phyloP scores from a whole-genome alignment of 2,888 invertebrate species.

The Ophioninae sp. region DNA sequence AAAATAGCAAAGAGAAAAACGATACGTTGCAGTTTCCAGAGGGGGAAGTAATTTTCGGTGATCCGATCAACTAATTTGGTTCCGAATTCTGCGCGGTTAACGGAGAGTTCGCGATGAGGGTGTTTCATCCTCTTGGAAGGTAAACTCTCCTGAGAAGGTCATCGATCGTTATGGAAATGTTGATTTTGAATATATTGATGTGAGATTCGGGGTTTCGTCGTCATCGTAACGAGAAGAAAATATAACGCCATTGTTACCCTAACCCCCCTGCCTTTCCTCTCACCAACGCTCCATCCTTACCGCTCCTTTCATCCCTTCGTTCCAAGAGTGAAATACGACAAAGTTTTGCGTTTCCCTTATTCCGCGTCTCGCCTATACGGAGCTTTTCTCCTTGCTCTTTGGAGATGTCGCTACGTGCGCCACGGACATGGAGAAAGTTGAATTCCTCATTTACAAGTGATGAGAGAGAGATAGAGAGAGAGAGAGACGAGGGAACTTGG shows the following conservation, averaged over 20 bases:
- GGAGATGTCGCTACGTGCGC: background rate
- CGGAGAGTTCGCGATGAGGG: too few species aligned
- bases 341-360: conserved; percentile 51
- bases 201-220: conserved; percentile 16
- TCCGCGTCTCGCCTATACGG: conserved; percentile 24
- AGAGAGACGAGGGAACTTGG: conserved; percentile 42
- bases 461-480: conserved; percentile 36
- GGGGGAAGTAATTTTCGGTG: too few species aligned
- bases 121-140: too few species aligned
- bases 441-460: conserved; percentile 53
- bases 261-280: background rate
- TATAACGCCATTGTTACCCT: conserved; percentile 9
- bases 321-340: conserved; percentile 43
- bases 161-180: background rate
- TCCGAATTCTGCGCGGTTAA: too few species aligned
- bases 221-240: conserved; percentile 41
- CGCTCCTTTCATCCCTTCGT: conserved; percentile 23
- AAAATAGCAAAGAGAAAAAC: too few species aligned
- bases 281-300: conserved; percentile 6
- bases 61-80: too few species aligned
- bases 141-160: background rate
- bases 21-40: too few species aligned
- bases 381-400: conserved; percentile 23
- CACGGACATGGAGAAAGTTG: conserved; percentile 44
- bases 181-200: background rate